Evolutionary conservation across 2,888 invertebrate genomes (phyloP).

Genomic region (Platynereis dumerilii): DNA sequence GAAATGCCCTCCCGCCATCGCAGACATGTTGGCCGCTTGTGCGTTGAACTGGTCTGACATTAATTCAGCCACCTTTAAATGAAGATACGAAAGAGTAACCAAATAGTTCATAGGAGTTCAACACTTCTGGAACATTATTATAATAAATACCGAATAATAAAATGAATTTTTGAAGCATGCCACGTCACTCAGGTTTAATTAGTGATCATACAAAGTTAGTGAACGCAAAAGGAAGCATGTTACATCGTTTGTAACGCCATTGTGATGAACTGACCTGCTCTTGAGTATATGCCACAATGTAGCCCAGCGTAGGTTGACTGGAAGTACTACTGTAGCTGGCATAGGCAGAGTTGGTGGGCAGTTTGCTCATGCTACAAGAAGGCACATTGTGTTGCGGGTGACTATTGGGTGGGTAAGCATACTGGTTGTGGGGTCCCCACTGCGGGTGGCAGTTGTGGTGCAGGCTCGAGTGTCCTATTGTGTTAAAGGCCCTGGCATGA

Average conservation of each 20-base stretch:
- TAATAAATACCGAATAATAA: no score
- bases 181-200: no score
- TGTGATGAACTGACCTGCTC: constrained; percentile 29
- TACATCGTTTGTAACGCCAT: background rate
- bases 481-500: constrained; percentile 21
- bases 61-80: constrained; percentile 27
- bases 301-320: constrained; percentile 35
- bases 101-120: no score
- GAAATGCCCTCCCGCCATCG: background rate
- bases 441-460: constrained; percentile 10
- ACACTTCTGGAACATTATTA: no score
- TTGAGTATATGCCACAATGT: constrained; percentile 40
- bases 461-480: constrained; percentile 21
- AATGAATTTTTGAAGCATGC: no score
- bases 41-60: constrained; percentile 33
- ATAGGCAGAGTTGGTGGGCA: constrained; percentile 13
- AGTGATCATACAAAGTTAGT: no score
- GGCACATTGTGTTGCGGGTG: constrained; percentile 13
- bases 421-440: constrained; percentile 17
- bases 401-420: constrained; percentile 13
- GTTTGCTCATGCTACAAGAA: constrained; percentile 20
- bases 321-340: constrained; percentile 8
- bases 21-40: background rate
- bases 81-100: no score
- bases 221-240: no score